phyloP scores from a whole-genome alignment of 2,888 invertebrate genomes.

The Drosophila picticornis region DNA sequence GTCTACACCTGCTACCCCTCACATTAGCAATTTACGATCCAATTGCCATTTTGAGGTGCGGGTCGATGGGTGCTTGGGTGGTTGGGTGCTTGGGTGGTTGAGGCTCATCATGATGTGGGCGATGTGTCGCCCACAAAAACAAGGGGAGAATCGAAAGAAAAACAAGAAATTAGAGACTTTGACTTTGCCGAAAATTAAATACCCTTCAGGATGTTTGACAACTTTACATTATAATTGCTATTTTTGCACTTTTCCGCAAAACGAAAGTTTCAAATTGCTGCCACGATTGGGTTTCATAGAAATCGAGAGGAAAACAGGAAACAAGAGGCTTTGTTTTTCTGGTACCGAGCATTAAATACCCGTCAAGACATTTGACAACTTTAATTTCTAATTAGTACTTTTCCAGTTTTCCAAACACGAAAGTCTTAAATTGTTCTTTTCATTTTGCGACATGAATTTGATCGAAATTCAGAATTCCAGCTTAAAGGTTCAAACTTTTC shows the following conservation, averaged over 20 bases:
- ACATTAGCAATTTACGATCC: conserved; percentile 51
- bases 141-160: conserved; percentile 19
- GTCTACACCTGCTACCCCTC: conserved; percentile 64
- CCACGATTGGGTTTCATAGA: neutral
- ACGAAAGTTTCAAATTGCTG: neutral
- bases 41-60: conserved; percentile 12
- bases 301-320: neutral
- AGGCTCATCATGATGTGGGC: conserved; percentile 59
- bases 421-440: neutral
- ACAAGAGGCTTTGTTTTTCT: neutral
- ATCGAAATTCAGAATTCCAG: neutral
- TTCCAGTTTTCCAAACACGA: neutral
- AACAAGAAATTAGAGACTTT: neutral
- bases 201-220: conserved; percentile 16
- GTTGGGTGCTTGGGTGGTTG: neutral
- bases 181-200: conserved; percentile 1
- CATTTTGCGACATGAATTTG: neutral
- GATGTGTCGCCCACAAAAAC: conserved; percentile 39
- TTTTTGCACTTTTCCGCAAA: neutral
- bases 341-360: neutral
- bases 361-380: conserved; percentile 2
- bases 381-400: neutral
- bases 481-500: neutral
- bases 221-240: neutral
- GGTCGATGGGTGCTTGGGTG: neutral